Evolutionary conservation across 1,140 invertebrate genomes (phyloP).

Genomic region (Hetaerina americana): DNA sequence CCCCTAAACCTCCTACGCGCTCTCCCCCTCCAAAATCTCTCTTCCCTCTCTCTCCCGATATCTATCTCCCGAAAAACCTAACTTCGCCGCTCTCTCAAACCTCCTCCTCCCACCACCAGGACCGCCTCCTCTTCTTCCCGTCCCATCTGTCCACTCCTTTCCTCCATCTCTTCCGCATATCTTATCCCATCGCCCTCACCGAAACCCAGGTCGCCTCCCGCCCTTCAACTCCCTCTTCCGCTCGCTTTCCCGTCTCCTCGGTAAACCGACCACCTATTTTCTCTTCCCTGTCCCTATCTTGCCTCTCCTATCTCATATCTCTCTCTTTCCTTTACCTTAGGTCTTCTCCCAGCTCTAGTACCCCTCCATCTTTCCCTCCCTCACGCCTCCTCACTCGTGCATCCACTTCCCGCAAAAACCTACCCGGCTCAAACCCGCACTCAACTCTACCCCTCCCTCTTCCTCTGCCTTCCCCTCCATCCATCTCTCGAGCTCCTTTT

Average conservation of each 20-base stretch:
- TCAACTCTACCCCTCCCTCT: too few species aligned
- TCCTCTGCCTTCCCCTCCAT: too few species aligned
- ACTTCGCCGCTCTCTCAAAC: not conserved
- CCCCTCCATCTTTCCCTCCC: not conserved
- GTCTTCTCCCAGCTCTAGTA: not conserved
- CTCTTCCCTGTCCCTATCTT: too few species aligned
- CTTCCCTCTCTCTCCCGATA: not conserved
- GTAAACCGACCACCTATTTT: not conserved
- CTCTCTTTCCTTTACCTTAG: not conserved
- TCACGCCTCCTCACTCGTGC: not conserved
- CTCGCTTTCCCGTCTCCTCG: not conserved
- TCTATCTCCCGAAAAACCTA: not conserved
- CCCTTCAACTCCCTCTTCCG: not conserved
- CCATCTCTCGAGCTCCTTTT: too few species aligned
- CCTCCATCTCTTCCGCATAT: too few species aligned
- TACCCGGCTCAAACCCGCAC: too few species aligned
- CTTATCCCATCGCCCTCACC: too few species aligned
- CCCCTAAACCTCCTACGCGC: too few species aligned
- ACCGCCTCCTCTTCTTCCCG: too few species aligned
- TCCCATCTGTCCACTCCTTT: not conserved
- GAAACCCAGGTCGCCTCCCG: too few species aligned
- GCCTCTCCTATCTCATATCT: not conserved
- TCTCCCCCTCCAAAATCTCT: not conserved
- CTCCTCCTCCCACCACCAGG: too few species aligned
- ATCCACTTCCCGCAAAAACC: too few species aligned